These are phyloP conservation scores for Magallana angulata DNA, from an alignment of 1,140 invertebrate genomes.

Conservation along the genomic window DNA sequence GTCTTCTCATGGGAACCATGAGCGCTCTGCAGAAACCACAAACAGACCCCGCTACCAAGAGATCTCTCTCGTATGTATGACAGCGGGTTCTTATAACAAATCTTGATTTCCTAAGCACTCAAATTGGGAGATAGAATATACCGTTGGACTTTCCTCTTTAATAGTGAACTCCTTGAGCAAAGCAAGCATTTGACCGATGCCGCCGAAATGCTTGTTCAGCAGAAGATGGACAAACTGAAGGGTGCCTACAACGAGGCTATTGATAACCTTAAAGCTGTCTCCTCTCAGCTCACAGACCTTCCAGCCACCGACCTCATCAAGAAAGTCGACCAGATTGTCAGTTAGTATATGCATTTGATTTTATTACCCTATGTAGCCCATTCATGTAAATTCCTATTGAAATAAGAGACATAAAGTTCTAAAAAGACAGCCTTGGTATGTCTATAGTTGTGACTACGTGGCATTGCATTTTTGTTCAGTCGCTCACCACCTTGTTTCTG, in stretches of 20 bases:
- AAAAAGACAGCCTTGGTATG: too few species aligned
- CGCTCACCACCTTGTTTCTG: neutral
- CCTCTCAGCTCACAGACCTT: neutral
- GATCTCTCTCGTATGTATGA: slow-evolving; percentile 27
- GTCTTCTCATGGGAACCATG: slow-evolving; percentile 37
- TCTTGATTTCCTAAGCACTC: too few species aligned
- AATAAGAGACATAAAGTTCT: too few species aligned
- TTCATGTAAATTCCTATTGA: too few species aligned
- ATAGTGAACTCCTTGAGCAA: slow-evolving; percentile 17
- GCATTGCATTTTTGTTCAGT: neutral
- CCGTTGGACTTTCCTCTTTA: neutral
- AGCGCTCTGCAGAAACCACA: neutral
- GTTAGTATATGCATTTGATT: neutral
- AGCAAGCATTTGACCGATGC: neutral
- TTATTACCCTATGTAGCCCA: too few species aligned
- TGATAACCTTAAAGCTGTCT: neutral
- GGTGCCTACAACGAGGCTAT: slow-evolving; percentile 20
- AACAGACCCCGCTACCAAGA: neutral
- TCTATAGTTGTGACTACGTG: too few species aligned
- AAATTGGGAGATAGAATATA: too few species aligned
- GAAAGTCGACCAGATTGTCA: slow-evolving; percentile 4
- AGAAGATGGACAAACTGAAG: slow-evolving; percentile 26
- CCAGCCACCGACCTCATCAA: neutral
- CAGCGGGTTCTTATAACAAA: neutral
- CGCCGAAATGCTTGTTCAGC: neutral